phyloP scores from a whole-genome alignment of 2,888 invertebrate genomes.

The Allolobophora icterica region DNA sequence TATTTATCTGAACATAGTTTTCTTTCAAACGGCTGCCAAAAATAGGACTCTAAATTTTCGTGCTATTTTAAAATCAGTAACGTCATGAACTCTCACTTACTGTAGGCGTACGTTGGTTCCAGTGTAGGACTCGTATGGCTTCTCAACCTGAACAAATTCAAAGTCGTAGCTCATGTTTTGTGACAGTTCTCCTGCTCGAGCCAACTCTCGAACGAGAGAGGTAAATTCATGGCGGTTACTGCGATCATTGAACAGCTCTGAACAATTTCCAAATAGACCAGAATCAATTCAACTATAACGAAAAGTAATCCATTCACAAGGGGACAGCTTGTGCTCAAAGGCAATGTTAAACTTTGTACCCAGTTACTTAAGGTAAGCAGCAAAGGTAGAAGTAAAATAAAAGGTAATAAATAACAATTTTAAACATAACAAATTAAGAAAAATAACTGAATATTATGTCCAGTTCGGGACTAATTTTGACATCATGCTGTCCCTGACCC shows the following conservation, averaged over 20 bases:
- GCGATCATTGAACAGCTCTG: slow-evolving; percentile 94
- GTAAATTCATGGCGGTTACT: slow-evolving; percentile 99
- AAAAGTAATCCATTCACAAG: background rate
- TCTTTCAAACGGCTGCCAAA: too few species aligned
- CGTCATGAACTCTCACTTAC: background rate
- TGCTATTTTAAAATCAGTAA: background rate
- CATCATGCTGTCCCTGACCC: too few species aligned
- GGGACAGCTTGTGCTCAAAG: background rate
- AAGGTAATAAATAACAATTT: too few species aligned
- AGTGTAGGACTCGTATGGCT: slow-evolving; percentile 97
- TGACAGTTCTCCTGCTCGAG: slow-evolving; percentile 92
- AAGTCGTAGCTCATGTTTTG: slow-evolving; percentile 94
- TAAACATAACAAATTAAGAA: too few species aligned
- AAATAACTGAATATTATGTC: too few species aligned
- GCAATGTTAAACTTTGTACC: background rate
- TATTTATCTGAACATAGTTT: too few species aligned
- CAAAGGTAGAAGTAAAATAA: background rate
- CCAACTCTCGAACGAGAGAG: slow-evolving; percentile 91
- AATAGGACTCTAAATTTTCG: too few species aligned
- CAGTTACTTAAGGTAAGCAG: background rate
- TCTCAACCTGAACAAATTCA: slow-evolving; percentile 97
- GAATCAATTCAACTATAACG: background rate
- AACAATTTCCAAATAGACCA: background rate
- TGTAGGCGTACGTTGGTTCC: slow-evolving; percentile 80
- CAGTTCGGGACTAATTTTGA: too few species aligned